Evolutionary conservation across 2,888 invertebrate genomes (phyloP), one percentile per base, ranked within the genome.

Genomic region (Augochlorella aurata): DNA sequence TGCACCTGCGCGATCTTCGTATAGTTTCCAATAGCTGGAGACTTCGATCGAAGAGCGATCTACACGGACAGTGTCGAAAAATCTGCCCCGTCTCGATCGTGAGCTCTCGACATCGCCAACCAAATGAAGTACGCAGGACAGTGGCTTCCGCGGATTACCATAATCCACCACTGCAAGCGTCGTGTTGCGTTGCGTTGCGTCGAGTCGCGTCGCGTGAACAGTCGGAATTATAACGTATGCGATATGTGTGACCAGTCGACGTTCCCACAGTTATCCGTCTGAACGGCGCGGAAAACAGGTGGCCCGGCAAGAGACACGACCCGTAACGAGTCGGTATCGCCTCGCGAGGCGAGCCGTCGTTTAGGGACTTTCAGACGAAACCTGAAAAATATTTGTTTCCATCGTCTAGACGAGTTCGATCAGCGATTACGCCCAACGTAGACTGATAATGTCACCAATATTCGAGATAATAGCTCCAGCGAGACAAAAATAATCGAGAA

Each of bases 241-340:
- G 83, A 83, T 78, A 83, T 75, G 77, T 84, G 87, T 76, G 83
- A 82, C 79, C 78, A 83, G 77, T 52, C 86, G 44, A 77, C 72
- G 84, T 88, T 87, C 87, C 87, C 87, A 87, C 87, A 87, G 77
- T 88, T 87, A 67, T 78, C 54, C 77, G n/a, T 81, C 79, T 86
- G 83, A 83, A 81, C 79, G 83, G 74, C 73, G 66, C 75, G 70
- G 75, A 74, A 83, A 83, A 87, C 83, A 87, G 85, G 83, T 87
- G 87, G 75, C 69, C 47, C 73, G 45, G 44, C 50, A 21, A 65
- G 70, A 73, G 68, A 63, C 73, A 54, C 79, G 65, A 72, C 73
- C 69, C 81, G 50, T 81, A 82, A 82, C 82, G 73, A 77, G 47
- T 12, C 70, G 54, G 54, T 74, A 77, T 85, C 71, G 54, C 58